Percentiles rank a stretch among this genome's conserved stretches.
phyloP scores from a whole-genome alignment of 2,113 vertebrate genomes.

The Hippolais icterina region DNA sequence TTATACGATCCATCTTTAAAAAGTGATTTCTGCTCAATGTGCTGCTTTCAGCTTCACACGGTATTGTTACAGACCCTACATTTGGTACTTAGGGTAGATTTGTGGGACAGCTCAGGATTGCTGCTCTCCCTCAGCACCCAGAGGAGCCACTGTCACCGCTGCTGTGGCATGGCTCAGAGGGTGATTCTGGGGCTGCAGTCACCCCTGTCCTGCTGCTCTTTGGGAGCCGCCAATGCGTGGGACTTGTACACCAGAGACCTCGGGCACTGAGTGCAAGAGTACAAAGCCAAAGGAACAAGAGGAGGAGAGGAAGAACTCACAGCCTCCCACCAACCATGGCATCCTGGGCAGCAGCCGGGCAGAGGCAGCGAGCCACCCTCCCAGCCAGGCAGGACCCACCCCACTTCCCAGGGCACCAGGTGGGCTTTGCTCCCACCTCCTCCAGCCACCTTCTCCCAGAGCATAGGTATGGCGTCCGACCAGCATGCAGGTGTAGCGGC shows the following conservation, averaged over 20 bases:
- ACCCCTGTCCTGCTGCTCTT: not conserved
- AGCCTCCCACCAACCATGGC: accelerated
- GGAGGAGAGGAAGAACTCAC: too few relatives aligned
- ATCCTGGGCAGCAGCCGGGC: not conserved
- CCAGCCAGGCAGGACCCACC: not conserved
- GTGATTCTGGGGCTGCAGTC: not conserved
- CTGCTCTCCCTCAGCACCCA: not conserved
- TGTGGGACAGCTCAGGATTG: not conserved
- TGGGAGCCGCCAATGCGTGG: not conserved
- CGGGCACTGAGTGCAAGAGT: not conserved
- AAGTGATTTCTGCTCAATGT: constrained; percentile 35
- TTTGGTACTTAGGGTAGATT: not conserved
- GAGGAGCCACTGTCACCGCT: not conserved
- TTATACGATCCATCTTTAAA: constrained; percentile 45
- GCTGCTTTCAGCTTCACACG: not conserved
- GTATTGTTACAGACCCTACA: not conserved
- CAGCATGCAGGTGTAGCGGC: accelerated
- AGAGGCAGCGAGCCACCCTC: not conserved
- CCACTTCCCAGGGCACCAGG: not conserved
- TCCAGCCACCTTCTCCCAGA: not conserved
- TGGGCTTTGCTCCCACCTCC: accelerated
- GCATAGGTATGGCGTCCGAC: not conserved
- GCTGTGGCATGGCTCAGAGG: not conserved
- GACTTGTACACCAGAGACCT: not conserved
- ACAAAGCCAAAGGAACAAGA: not conserved